These are phyloP conservation scores for Allolobophora icterica DNA, from an alignment of 2,888 invertebrate species.

Conservation along the genomic window DNA sequence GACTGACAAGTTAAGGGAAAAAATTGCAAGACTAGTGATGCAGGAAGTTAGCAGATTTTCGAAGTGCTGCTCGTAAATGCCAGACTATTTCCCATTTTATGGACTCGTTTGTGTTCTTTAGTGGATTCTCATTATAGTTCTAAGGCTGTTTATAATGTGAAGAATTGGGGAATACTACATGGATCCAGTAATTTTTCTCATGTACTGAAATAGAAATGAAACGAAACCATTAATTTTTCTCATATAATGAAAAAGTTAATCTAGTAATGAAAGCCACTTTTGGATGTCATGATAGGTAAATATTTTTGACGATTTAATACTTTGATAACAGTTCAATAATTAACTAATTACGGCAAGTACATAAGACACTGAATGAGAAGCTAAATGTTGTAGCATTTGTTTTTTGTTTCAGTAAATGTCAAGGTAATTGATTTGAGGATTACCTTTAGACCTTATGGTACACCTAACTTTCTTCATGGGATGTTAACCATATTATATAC, in stretches of 20 bases:
- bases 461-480: background rate
- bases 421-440: background rate
- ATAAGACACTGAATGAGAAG: background rate
- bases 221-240: too few relatives aligned
- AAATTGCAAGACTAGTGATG: background rate
- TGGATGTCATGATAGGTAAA: too few relatives aligned
- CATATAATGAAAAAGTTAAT: too few relatives aligned
- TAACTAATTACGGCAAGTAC: background rate
- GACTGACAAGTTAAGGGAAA: background rate
- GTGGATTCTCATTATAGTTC: background rate
- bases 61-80: background rate
- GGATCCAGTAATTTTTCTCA: background rate
- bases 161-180: background rate
- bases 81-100: background rate
- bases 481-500: background rate
- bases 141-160: background rate
- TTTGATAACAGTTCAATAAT: background rate
- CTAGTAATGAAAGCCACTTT: too few relatives aligned
- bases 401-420: background rate
- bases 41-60: background rate
- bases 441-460: background rate
- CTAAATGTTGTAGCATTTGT: background rate
- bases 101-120: background rate
- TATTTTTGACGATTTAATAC: too few relatives aligned
- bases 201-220: too few relatives aligned